Percentiles rank a stretch among this genome's conserved stretches.
Conservation (phyloP, 2,797 vertebrate genomes). For the Silurus lanzhouensis region DNA sequence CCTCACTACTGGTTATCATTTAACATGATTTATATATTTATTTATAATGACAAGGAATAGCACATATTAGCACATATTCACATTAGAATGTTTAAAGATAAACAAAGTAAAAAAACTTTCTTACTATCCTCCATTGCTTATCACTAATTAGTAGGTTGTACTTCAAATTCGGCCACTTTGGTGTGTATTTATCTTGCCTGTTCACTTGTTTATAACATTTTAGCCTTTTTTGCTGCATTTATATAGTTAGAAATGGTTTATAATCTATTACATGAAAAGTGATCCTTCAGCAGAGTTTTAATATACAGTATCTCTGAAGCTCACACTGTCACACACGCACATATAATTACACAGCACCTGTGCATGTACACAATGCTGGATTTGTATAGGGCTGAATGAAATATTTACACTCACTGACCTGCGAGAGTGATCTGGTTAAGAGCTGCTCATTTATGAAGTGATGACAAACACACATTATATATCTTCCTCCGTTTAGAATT, state of each 20-base stretch:
- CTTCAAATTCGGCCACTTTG: not conserved
- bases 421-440: not conserved
- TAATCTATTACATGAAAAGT: not conserved
- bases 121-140: not conserved
- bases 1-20: no score
- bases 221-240: not conserved
- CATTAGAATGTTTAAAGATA: no score
- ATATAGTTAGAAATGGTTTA: not conserved
- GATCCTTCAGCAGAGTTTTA: not conserved
- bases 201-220: not conserved
- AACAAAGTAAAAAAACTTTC: no score
- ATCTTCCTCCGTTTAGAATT: no score
- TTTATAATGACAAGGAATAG: no score
- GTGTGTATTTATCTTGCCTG: not conserved
- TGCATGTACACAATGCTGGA: not conserved
- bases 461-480: no score
- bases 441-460: not conserved
- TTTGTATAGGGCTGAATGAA: not conserved
- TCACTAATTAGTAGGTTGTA: not conserved
- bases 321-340: not conserved
- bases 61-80: no score
- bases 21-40: no score
- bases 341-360: not conserved
- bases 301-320: not conserved
- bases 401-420: not conserved